Base-by-base conservation (phyloP, 1,140 invertebrate species). In the Aricia agestis region DNA sequence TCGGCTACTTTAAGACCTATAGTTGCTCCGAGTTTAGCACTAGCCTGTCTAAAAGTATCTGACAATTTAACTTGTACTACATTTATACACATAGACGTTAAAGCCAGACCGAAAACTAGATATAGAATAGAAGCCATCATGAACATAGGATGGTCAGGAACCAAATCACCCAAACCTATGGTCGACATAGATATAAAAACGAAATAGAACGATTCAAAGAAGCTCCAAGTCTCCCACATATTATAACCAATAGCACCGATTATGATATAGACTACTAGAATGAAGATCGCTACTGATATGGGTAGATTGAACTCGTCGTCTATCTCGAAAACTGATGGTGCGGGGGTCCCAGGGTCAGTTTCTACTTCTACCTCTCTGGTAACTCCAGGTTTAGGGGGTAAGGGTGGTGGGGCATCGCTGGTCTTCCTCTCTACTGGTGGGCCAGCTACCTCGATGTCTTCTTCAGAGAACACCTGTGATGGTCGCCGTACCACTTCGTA, bases 71-170 rank as follows among this genome's bases (percentile, higher is more conserved):
- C 96, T 92, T 98, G 98, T 59, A 99, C 97, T 32, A 99, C 97
- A 83, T 99, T 99, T 83, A 99, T 98, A 90, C 97, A 98, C 96
- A 99, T 98, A 77, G 97, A 98, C 42, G 98, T 98, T 9, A 99
- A 92, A 0, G 98, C 97, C 67, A 99, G 92, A 65, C 98, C 98
- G 80, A 99, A 98, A 6, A 99, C 95, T 36, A 99, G 91, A 84
- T 99, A 99, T 19, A 98, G 94, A 76, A 98, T 98, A 15, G 97
- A 97, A 67, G 95, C 94, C 94, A 98, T 97, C 95, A 99, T 98
- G 77, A 95, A 98, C 83, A 97, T 94, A 11, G 97, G 97, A 92
- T 98, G 95, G 83, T 95, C 92, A 5, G 97, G 97, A 5, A 98
- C 96, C 74, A 96, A 94, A 91, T 99, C 98, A 59, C 98, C 98